Conservation (phyloP, 1,140 invertebrate species). For the Drosophila ohnishii region DNA sequence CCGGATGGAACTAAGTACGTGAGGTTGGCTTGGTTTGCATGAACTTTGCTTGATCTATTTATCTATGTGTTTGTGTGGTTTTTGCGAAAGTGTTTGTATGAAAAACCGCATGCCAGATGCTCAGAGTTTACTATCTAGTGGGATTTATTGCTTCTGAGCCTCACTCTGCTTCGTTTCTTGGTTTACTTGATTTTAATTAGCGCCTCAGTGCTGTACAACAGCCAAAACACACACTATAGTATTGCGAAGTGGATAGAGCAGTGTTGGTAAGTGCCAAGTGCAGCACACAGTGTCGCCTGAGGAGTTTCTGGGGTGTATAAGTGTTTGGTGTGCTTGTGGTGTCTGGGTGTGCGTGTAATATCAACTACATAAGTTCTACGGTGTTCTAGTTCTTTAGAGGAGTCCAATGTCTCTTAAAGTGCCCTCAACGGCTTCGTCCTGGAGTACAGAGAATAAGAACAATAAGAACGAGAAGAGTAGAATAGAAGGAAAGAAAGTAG, state of each 20-base stretch:
- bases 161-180: conserved; percentile 22
- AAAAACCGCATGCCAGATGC: conserved; percentile 41
- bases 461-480: conserved; percentile 82
- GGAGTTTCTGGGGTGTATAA: conserved; percentile 29
- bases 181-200: conserved; percentile 11
- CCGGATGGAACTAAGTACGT: conserved; percentile 40
- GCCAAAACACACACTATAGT: conserved; percentile 30
- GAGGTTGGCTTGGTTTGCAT: conserved; percentile 68
- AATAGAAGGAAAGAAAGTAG: conserved; percentile 60
- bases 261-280: conserved; percentile 42
- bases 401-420: conserved; percentile 92
- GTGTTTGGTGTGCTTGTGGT: conserved; percentile 25
- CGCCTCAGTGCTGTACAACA: conserved; percentile 39
- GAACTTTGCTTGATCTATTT: conserved; percentile 58
- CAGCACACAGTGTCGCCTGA: conserved; percentile 32
- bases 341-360: conserved; percentile 57
- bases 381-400: conserved; percentile 85
- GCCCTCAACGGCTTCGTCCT: conserved; percentile 93
- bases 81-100: conserved; percentile 33
- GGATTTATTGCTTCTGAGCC: conserved; percentile 44
- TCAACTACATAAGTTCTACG: conserved; percentile 66
- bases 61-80: conserved; percentile 25
- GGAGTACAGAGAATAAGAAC: conserved; percentile 83
- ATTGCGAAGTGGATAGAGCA: conserved; percentile 22
- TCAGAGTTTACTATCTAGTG: conserved; percentile 36